Conservation (phyloP, 1,140 invertebrate genomes). For the Nylanderia fulva region DNA sequence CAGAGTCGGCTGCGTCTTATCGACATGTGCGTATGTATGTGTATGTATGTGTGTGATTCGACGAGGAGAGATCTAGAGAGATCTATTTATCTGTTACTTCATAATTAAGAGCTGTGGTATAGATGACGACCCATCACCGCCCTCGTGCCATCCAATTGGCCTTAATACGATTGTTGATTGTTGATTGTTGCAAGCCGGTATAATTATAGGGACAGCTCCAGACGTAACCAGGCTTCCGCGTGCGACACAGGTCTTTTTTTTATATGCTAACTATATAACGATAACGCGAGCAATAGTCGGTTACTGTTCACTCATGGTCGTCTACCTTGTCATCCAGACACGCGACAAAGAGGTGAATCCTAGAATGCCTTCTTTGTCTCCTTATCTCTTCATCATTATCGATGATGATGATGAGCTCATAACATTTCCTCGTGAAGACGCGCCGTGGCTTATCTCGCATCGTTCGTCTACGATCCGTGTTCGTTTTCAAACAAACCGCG, state of each 20-base stretch:
- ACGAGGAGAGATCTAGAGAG: neutral
- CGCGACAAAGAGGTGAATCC: neutral
- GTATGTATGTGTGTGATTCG: too few species aligned
- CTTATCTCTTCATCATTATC: slow-evolving; percentile 24
- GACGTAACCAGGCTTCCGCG: neutral
- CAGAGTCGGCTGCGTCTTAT: slow-evolving; percentile 22
- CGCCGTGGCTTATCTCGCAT: slow-evolving; percentile 5
- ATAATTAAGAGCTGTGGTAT: slow-evolving; percentile 53
- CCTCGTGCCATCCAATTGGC: slow-evolving; percentile 65
- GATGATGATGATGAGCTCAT: too few species aligned
- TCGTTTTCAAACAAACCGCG: slow-evolving; percentile 35
- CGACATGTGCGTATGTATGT: neutral
- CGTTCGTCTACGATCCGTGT: neutral
- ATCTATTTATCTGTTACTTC: slow-evolving; percentile 57
- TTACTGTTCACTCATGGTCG: neutral
- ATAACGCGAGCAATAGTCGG: slow-evolving; percentile 30
- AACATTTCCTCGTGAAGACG: neutral
- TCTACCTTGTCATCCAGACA: neutral
- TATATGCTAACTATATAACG: neutral
- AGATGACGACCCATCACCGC: slow-evolving; percentile 36
- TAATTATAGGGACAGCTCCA: slow-evolving; percentile 27
- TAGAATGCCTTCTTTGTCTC: neutral
- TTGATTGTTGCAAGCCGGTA: slow-evolving; percentile 68
- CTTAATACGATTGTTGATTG: slow-evolving; percentile 74
- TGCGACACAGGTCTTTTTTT: slow-evolving; percentile 28